Evolutionary conservation across 2,797 vertebrate genomes (phyloP).

Genomic region (Psittacula echo): DNA sequence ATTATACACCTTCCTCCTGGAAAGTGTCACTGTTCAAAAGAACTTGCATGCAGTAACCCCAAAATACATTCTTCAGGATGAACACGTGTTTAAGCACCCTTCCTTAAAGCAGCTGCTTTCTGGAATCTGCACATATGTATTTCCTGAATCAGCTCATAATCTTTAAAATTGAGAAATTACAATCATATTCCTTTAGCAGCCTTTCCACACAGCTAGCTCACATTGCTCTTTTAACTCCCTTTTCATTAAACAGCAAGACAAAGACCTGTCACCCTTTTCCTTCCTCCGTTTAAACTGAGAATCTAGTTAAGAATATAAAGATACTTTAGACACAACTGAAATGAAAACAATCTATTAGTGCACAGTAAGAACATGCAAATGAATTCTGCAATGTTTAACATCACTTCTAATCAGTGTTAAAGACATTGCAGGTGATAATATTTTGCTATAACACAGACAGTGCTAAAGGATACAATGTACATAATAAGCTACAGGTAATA

Average conservation of each 20-base stretch:
- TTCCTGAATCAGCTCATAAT: neutral
- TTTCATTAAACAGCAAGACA: constrained; percentile 21
- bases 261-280: constrained; percentile 59
- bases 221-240: constrained; percentile 8
- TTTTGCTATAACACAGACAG: constrained; percentile 82
- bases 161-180: neutral
- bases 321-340: constrained; percentile 72
- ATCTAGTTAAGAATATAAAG: constrained; percentile 71
- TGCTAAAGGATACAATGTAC: constrained; percentile 83
- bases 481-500: constrained; percentile 88
- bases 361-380: constrained; percentile 60
- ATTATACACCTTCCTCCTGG: neutral
- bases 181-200: neutral
- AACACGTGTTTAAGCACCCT: neutral
- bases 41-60: neutral
- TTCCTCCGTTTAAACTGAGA: constrained; percentile 69
- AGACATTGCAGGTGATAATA: constrained; percentile 86
- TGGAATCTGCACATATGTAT: neutral
- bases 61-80: neutral
- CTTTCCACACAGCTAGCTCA: neutral
- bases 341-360: constrained; percentile 65
- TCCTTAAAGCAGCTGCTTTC: constrained; percentile 11
- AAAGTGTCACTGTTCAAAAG: neutral
- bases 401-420: constrained; percentile 82
- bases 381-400: constrained; percentile 75